These are phyloP conservation scores for Anomalospiza imberbis DNA, from an alignment of 2,797 vertebrate species.

Conservation along the genomic window DNA sequence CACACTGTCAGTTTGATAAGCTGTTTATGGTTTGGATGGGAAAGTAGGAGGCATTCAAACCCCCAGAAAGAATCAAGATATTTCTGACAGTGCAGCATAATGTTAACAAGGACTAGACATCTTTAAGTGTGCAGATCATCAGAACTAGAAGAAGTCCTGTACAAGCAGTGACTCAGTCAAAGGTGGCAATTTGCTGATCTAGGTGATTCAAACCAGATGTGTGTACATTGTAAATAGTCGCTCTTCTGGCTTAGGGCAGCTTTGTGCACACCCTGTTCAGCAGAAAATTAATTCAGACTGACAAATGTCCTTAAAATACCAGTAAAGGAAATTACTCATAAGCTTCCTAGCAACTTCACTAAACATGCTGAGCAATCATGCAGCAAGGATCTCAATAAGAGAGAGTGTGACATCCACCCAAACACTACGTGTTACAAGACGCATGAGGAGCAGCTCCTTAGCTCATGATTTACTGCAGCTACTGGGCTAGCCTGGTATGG, in stretches of 20 bases:
- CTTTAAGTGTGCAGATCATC: not conserved
- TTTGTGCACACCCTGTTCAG: not conserved
- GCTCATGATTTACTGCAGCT: not conserved
- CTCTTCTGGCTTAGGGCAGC: not conserved
- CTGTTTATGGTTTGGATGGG: not conserved
- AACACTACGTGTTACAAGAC: not conserved
- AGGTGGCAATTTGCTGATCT: not conserved
- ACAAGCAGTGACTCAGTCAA: not conserved
- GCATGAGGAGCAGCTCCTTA: not conserved
- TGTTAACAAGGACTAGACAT: not conserved
- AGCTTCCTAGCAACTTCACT: not conserved
- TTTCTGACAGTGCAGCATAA: not conserved
- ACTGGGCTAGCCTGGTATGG: not conserved
- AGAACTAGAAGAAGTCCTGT: not conserved
- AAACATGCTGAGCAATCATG: not conserved
- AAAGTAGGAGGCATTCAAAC: not conserved
- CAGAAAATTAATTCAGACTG: not conserved
- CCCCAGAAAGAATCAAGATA: not conserved
- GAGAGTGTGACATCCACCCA: not conserved
- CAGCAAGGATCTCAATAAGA: not conserved
- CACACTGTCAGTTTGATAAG: not conserved
- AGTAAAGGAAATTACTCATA: not conserved
- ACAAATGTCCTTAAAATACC: not conserved
- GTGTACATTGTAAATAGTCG: not conserved
- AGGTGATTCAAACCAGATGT: not conserved